These are phyloP conservation scores for Hydriomena furcata DNA, from an alignment of 2,888 invertebrate genomes.

Conservation along the genomic window DNA sequence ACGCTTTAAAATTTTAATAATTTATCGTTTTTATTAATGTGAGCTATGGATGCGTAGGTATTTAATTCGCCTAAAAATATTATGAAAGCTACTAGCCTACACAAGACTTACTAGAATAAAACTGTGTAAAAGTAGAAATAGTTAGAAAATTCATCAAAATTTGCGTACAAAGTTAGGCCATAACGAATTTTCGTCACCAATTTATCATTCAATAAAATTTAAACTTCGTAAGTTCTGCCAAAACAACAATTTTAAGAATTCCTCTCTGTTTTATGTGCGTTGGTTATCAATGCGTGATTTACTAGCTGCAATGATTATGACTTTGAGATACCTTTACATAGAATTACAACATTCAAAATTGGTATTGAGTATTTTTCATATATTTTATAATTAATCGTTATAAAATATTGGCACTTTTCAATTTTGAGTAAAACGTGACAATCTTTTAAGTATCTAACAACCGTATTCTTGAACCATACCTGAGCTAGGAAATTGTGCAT, in stretches of 20 bases:
- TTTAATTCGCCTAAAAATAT: constrained; percentile 4
- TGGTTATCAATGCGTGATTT: constrained; percentile 1
- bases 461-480: not conserved
- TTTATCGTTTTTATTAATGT: not conserved
- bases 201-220: not conserved
- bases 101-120: constrained; percentile 21
- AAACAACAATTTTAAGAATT: constrained; percentile 3
- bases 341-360: constrained; percentile 14
- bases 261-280: constrained; percentile 10
- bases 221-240: no score
- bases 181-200: constrained; percentile 9
- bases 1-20: constrained; percentile 5
- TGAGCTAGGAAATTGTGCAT: not conserved
- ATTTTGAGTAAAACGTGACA: constrained; percentile 22
- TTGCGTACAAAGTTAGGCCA: constrained; percentile 24
- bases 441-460: constrained; percentile 19
- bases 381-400: not conserved
- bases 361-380: constrained; percentile 15
- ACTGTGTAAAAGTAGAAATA: constrained; percentile 72
- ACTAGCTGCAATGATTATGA: not conserved
- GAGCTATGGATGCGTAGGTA: not conserved
- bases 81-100: constrained; percentile 6
- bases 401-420: constrained; percentile 28
- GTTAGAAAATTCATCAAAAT: constrained; percentile 32
- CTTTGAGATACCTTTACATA: not conserved